Evolutionary conservation across 2,888 invertebrate species (phyloP).

Genomic region (Campoplex nolae): DNA sequence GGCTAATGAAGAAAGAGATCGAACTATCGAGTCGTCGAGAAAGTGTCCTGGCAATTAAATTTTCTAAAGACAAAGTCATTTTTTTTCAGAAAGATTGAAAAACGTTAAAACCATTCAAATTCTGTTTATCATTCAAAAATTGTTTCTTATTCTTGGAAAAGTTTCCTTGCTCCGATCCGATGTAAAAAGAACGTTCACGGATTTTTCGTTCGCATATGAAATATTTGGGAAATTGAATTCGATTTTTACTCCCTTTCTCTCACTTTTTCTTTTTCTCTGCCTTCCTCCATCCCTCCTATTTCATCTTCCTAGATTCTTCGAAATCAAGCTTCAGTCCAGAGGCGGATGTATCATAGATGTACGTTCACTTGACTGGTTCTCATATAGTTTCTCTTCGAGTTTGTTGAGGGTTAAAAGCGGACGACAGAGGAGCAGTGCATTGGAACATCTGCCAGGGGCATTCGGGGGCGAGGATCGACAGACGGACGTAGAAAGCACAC

Average conservation of each 20-base stretch:
- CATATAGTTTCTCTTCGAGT: not conserved
- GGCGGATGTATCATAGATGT: slow-evolving; percentile 21
- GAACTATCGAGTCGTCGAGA: not conserved
- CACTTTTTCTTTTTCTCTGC: not conserved
- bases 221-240: not conserved
- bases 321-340: slow-evolving; percentile 26
- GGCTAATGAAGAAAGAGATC: slow-evolving; percentile 13
- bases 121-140: not conserved
- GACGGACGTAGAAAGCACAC: slow-evolving; percentile 73
- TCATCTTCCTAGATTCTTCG: not conserved
- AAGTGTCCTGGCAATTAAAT: not conserved
- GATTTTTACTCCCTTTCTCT: not conserved
- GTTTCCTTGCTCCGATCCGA: too few species aligned
- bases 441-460: slow-evolving; percentile 78
- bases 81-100: not conserved
- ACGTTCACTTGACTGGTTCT: slow-evolving; percentile 28
- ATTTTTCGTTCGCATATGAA: not conserved
- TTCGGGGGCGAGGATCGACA: slow-evolving; percentile 73
- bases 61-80: not conserved
- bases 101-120: not conserved
- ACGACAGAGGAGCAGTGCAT: slow-evolving; percentile 68
- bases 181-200: not conserved
- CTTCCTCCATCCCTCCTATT: too few species aligned
- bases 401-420: slow-evolving; percentile 45
- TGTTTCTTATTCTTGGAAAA: too few species aligned